Evolutionary conservation across 2,113 vertebrate genomes (phyloP).

Genomic region (Synchiropus splendidus): DNA sequence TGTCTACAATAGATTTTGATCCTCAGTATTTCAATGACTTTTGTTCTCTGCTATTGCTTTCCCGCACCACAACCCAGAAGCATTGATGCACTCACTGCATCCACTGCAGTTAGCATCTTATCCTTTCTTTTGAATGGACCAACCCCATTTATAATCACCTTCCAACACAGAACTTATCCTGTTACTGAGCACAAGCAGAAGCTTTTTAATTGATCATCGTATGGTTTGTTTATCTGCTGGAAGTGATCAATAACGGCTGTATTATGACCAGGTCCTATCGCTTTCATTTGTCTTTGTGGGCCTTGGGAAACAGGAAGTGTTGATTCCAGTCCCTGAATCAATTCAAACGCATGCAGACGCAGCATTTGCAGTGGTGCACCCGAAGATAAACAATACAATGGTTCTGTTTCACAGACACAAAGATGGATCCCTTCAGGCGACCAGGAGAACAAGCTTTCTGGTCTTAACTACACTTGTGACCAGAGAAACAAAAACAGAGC

Average conservation of each 20-base stretch:
- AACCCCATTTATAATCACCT: conserved; percentile 45
- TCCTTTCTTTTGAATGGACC: conserved; percentile 38
- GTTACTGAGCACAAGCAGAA: conserved; percentile 8
- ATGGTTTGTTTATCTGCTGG: conserved; percentile 1
- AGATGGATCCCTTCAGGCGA: too few relatives aligned
- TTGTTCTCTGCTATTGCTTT: conserved; percentile 16
- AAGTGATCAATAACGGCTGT: conserved; percentile 16
- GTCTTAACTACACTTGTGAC: too few relatives aligned
- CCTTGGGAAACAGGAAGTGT: not conserved
- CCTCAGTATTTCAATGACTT: conserved; percentile 9
- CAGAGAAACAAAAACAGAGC: too few relatives aligned
- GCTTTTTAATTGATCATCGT: conserved; percentile 18
- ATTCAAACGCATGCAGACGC: too few relatives aligned
- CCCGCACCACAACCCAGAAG: conserved; percentile 1
- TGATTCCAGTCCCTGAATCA: too few relatives aligned
- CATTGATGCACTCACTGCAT: conserved; percentile 23
- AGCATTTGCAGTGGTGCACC: too few relatives aligned
- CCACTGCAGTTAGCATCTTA: conserved; percentile 24
- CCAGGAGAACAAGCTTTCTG: too few relatives aligned
- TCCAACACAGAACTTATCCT: conserved; percentile 5
- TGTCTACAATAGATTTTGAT: conserved; percentile 3
- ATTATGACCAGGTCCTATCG: conserved; percentile 4
- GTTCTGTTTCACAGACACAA: too few relatives aligned
- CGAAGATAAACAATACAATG: too few relatives aligned
- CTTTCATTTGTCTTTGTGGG: conserved; percentile 20